Base-by-base conservation (phyloP, 2,888 invertebrate species). In the Nudaria mundana region DNA sequence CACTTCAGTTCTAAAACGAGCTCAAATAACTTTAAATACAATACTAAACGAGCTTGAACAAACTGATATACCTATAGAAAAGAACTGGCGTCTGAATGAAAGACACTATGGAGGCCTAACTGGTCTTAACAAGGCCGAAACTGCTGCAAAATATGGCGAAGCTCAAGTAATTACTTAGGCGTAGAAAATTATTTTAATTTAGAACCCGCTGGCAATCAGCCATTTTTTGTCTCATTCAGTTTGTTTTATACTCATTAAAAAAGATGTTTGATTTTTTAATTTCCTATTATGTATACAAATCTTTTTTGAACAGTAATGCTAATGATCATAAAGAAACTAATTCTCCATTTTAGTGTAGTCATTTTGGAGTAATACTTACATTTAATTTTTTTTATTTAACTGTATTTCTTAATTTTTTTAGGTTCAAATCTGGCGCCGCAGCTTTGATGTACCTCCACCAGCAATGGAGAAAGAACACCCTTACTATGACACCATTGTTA, bases 91-190 rank as follows among this genome's bases (percentile, higher is more conserved):
- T 8, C 82, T 97, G 16, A 96, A 96, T 64, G 96, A 97, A 76
- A 92, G 97, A 43, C 97, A 97, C 68, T 97, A 96, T 63, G 97
- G 97, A 34, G 94, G 94, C 25, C 90, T 97, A 4, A 97, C 96
- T 7, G 96, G 96, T 1, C 89, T 95, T 44, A 94, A 96, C 68
- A 97, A 97, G 75, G 91, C 94, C 0, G 95, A 96, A 78, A 94
- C 96, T 12, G 95, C 95, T 33, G 93, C 93, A 36, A 94, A 94
- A 71, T 96, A 94, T 79, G 96, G 97, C 7, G 96, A 95, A 70
- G 92, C 93, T 32, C 94, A 95, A 89, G 94, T 94, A 67, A 25
- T 29, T 51, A 43, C 12, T 34, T 28, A n/a, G n/a, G n/a, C n/a
- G n/a, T n/a, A n/a, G n/a, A n/a, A n/a, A n/a, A n/a, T n/a, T n/a